A percentile compares a stretch with the other conserved stretches of the same genome.
phyloP scores from a whole-genome alignment of 2,113 vertebrate species.

The Mustelus asterias region DNA sequence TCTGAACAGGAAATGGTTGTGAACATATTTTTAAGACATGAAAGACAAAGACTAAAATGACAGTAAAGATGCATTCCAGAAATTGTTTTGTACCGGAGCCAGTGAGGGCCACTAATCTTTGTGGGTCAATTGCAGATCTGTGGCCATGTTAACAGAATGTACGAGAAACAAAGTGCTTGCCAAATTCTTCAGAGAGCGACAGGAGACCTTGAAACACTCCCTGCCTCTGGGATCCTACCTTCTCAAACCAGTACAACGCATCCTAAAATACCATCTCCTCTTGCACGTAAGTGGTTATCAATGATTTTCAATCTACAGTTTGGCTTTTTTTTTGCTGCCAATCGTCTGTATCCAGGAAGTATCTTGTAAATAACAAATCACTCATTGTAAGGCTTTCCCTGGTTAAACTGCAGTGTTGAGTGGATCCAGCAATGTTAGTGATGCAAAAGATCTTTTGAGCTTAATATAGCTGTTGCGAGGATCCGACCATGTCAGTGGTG shows the following conservation, averaged over 20 bases:
- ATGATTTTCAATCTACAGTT: neutral
- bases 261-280: slow-evolving; percentile 97
- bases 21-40: neutral
- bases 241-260: slow-evolving; percentile 95
- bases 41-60: neutral
- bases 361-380: neutral
- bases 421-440: neutral
- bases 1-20: neutral
- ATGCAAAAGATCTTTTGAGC: neutral
- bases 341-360: neutral
- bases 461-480: neutral
- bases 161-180: slow-evolving; percentile 89
- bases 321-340: neutral
- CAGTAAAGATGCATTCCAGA: neutral
- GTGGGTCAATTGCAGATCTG: slow-evolving; percentile 64
- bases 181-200: slow-evolving; percentile 90
- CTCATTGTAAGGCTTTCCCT: neutral
- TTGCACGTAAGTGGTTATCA: slow-evolving; percentile 69
- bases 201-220: slow-evolving; percentile 85
- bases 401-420: neutral
- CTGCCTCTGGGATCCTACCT: slow-evolving; percentile 93
- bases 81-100: neutral
- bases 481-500: too few relatives aligned
- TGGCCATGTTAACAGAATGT: slow-evolving; percentile 92
- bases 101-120: neutral